Percentiles rank a stretch among this genome's conserved stretches.
Conservation (phyloP, 2,888 invertebrate species). For the Chorisops tibialis region DNA sequence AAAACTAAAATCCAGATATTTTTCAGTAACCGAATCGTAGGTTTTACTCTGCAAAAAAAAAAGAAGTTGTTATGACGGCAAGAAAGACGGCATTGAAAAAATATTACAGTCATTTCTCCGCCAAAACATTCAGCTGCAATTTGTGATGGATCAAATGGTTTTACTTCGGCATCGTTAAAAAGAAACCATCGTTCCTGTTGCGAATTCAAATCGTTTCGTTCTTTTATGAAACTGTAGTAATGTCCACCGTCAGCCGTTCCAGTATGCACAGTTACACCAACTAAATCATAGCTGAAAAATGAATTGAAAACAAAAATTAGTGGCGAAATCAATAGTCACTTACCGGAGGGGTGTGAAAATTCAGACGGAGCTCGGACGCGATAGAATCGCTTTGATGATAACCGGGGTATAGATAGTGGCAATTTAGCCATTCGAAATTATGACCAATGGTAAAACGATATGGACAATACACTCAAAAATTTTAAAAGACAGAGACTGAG, state of each 20-base stretch:
- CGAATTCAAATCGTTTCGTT: constrained; percentile 63
- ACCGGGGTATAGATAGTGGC: too few relatives aligned
- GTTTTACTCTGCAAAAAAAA: constrained; percentile 76
- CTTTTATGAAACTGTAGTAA: constrained; percentile 93
- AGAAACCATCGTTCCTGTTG: constrained; percentile 84
- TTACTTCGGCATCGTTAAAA: constrained; percentile 91
- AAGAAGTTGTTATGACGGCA: constrained; percentile 31
- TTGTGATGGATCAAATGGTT: constrained; percentile 91
- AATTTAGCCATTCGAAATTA: too few relatives aligned
- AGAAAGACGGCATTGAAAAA: not conserved
- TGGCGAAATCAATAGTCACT: too few relatives aligned
- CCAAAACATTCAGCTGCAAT: constrained; percentile 95
- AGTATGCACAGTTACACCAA: constrained; percentile 94
- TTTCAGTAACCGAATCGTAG: constrained; percentile 93
- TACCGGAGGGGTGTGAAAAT: too few relatives aligned
- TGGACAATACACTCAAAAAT: too few relatives aligned
- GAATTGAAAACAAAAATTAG: too few relatives aligned
- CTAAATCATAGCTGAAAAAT: constrained; percentile 65
- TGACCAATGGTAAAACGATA: too few relatives aligned
- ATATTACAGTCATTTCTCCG: constrained; percentile 85
- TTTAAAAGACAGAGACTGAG: too few relatives aligned
- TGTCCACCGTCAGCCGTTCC: constrained; percentile 98
- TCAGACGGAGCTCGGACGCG: too few relatives aligned
- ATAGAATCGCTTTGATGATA: too few relatives aligned
- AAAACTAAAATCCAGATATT: constrained; percentile 96